Conservation (phyloP, 2,888 invertebrate species). For the Pteria penguin region DNA sequence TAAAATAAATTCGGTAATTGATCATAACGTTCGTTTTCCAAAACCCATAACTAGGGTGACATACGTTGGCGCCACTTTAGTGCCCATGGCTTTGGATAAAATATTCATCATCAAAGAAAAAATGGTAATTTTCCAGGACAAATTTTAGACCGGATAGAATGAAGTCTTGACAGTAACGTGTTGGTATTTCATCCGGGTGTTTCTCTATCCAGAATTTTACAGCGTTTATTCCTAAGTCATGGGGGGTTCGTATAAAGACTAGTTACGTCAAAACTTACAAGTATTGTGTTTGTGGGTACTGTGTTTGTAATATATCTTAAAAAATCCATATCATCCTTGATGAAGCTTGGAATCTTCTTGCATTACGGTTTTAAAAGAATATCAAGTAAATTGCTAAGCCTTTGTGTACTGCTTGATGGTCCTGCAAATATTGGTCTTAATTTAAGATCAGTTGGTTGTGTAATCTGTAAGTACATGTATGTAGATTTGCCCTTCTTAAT, state of each 20-base stretch:
- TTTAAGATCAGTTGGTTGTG: conserved; percentile 35
- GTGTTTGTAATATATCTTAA: conserved; percentile 18
- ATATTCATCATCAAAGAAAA: too few relatives aligned
- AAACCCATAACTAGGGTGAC: conserved; percentile 32
- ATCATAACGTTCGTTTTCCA: conserved; percentile 24
- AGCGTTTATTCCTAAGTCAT: conserved; percentile 18
- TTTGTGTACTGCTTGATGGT: conserved; percentile 29
- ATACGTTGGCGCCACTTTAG: conserved; percentile 42
- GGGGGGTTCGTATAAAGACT: conserved; percentile 25
- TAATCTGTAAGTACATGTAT: conserved; percentile 3
- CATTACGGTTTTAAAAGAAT: conserved; percentile 38
- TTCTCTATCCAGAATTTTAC: conserved; percentile 25
- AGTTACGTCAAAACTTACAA: conserved; percentile 23
- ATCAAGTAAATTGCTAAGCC: conserved; percentile 37
- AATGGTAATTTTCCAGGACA: too few relatives aligned
- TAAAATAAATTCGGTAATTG: conserved; percentile 4
- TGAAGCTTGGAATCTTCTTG: conserved; percentile 30
- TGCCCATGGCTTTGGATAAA: conserved; percentile 28
- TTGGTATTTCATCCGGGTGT: too few relatives aligned
- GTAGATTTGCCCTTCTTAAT: conserved; percentile 14
- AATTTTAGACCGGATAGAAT: too few relatives aligned
- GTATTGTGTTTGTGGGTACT: background rate
- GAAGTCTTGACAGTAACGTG: too few relatives aligned
- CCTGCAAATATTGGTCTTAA: conserved; percentile 40
- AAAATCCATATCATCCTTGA: conserved; percentile 40